Evolutionary conservation across 2,113 vertebrate genomes (phyloP).

Genomic region (Tamias sibiricus): DNA sequence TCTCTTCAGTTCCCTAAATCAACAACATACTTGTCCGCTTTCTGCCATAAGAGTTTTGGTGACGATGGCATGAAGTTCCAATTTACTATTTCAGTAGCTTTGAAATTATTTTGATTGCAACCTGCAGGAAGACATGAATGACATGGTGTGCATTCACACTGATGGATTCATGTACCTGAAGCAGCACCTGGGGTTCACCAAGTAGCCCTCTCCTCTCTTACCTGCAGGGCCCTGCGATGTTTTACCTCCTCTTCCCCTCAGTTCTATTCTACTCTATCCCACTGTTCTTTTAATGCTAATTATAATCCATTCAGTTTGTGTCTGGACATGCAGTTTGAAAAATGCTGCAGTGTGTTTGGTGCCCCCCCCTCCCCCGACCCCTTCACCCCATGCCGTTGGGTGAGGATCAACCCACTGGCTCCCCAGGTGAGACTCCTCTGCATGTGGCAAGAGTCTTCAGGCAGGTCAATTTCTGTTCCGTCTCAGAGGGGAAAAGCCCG

Average conservation of each 20-base stretch:
- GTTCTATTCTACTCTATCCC: neutral
- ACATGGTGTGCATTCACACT: neutral
- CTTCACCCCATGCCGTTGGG: no score
- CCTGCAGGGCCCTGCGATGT: neutral
- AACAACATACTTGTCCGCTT: neutral
- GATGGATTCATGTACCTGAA: neutral
- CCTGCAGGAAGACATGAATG: neutral
- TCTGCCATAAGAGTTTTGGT: neutral
- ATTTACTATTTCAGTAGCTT: constrained; percentile 3
- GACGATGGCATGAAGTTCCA: neutral
- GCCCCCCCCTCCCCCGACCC: no score
- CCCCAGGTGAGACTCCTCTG: neutral
- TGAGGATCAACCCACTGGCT: neutral
- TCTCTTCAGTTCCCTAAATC: neutral
- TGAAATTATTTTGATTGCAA: neutral
- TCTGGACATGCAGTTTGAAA: neutral
- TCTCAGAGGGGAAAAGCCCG: neutral
- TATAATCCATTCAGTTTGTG: neutral
- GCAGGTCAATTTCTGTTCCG: neutral
- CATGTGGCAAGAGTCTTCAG: neutral
- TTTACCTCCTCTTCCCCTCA: neutral
- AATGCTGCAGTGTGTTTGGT: neutral
- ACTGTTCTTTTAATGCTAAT: neutral
- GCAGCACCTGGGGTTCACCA: neutral
- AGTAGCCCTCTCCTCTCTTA: neutral